Conservation (phyloP, 2,888 invertebrate genomes). For the Drosophila austrosaltans region DNA sequence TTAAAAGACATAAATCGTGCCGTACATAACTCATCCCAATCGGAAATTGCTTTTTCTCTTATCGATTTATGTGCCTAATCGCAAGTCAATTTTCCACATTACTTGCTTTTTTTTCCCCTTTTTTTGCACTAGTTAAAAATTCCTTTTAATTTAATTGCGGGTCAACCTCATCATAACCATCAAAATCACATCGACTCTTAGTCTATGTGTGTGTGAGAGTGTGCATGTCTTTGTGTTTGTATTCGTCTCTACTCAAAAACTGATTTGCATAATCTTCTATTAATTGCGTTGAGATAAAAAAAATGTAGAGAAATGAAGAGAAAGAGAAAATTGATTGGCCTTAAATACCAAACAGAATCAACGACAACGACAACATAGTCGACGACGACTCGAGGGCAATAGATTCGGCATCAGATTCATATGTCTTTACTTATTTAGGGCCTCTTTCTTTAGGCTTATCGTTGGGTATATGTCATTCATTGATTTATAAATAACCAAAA, state of each 20-base stretch:
- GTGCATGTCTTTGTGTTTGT: neutral
- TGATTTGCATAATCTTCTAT: conserved; percentile 81
- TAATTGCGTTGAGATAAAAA: conserved; percentile 76
- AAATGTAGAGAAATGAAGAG: conserved; percentile 36
- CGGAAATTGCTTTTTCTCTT: conserved; percentile 75
- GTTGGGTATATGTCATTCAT: conserved; percentile 53
- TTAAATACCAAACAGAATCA: conserved; percentile 56
- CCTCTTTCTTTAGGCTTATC: conserved; percentile 12
- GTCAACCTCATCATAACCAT: neutral
- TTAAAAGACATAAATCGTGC: conserved; percentile 64
- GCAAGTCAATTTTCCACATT: conserved; percentile 63
- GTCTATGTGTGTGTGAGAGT: conserved; percentile 1
- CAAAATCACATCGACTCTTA: neutral
- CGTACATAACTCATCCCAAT: conserved; percentile 72
- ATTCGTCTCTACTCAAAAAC: conserved; percentile 13
- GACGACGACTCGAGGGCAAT: conserved; percentile 53
- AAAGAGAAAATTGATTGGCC: conserved; percentile 67
- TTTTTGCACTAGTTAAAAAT: conserved; percentile 56
- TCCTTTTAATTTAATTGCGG: conserved; percentile 15
- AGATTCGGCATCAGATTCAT: conserved; percentile 17
- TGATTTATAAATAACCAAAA: conserved; percentile 74
- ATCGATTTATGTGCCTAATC: conserved; percentile 76
- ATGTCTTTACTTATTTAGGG: conserved; percentile 18
- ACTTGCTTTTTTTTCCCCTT: neutral
- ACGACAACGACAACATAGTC: conserved; percentile 40